These are phyloP conservation scores for Porites australiensis DNA, from an alignment of 64 coral and sea anemone species.

Conservation along the genomic window DNA sequence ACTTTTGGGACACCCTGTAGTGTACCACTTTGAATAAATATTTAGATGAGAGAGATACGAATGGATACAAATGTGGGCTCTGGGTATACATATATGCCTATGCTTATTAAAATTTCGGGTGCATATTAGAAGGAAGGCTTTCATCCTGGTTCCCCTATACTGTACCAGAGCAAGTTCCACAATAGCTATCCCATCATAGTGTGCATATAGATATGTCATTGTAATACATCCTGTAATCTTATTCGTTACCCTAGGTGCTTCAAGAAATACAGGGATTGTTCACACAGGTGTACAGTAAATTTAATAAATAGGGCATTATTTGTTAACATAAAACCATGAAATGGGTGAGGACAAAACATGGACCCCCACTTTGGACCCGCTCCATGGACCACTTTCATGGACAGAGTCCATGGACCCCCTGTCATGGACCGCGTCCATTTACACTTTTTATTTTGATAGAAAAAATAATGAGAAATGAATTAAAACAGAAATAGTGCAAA, in stretches of 20 bases:
- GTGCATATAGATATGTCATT: conserved; percentile 12
- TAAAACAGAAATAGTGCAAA: too few relatives aligned
- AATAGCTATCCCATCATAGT: conserved; percentile 1
- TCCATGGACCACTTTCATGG: too few relatives aligned
- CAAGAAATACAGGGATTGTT: conserved; percentile 16
- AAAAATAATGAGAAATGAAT: too few relatives aligned
- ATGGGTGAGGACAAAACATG: too few relatives aligned
- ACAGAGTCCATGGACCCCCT: too few relatives aligned
- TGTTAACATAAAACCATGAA: background rate
- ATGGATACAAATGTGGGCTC: background rate
- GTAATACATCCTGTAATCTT: conserved; percentile 1
- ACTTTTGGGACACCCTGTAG: background rate
- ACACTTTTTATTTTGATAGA: too few relatives aligned
- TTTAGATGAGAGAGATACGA: background rate
- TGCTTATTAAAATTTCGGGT: background rate
- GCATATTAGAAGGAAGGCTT: conserved; percentile 7
- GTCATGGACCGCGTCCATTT: too few relatives aligned
- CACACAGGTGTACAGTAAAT: conserved; percentile 3
- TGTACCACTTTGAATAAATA: conserved; percentile 14
- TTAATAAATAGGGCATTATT: conserved; percentile 1
- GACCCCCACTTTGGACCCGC: too few relatives aligned
- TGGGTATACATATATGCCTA: background rate
- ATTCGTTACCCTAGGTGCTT: background rate
- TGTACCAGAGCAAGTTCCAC: background rate
- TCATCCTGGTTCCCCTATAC: background rate